Percentiles rank a stretch among this genome's conserved stretches.
Evolutionary conservation across 2,888 invertebrate species (phyloP).

Genomic region (Beris chalybata): DNA sequence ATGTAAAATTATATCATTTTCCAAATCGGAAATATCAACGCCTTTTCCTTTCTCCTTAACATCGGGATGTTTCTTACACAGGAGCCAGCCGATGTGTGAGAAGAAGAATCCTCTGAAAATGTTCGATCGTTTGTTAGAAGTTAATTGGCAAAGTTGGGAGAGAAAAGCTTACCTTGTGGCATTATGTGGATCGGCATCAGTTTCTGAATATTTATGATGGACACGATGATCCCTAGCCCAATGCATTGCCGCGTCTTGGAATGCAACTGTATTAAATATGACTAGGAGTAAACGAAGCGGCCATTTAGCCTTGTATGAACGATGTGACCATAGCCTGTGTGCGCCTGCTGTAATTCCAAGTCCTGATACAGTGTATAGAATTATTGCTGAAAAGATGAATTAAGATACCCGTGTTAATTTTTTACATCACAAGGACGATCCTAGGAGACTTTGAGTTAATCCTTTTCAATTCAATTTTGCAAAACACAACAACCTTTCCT

Average conservation of each 20-base stretch:
- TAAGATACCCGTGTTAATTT: too few relatives aligned
- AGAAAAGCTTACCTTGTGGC: conserved; percentile 60
- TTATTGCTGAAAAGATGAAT: conserved; percentile 62
- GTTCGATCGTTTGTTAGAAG: background rate
- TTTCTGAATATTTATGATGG: conserved; percentile 92
- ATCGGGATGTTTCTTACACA: conserved; percentile 88
- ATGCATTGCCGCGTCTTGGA: conserved; percentile 80
- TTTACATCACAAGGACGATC: too few relatives aligned
- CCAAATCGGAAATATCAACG: conserved; percentile 82
- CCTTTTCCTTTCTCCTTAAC: conserved; percentile 83
- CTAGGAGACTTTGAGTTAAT: too few relatives aligned
- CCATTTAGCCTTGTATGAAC: conserved; percentile 92
- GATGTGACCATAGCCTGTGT: conserved; percentile 94
- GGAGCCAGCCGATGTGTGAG: conserved; percentile 92
- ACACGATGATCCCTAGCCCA: conserved; percentile 83
- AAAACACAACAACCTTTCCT: too few relatives aligned
- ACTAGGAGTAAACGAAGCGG: conserved; percentile 80
- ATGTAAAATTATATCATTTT: conserved; percentile 76
- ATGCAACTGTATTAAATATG: conserved; percentile 85
- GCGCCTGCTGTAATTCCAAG: conserved; percentile 96
- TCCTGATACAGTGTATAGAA: conserved; percentile 76
- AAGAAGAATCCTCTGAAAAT: conserved; percentile 85
- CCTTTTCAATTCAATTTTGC: too few relatives aligned
- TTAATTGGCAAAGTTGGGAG: background rate
- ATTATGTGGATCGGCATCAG: conserved; percentile 92